Conservation (phyloP, 2,888 invertebrate genomes). For the Torymus texanus region DNA sequence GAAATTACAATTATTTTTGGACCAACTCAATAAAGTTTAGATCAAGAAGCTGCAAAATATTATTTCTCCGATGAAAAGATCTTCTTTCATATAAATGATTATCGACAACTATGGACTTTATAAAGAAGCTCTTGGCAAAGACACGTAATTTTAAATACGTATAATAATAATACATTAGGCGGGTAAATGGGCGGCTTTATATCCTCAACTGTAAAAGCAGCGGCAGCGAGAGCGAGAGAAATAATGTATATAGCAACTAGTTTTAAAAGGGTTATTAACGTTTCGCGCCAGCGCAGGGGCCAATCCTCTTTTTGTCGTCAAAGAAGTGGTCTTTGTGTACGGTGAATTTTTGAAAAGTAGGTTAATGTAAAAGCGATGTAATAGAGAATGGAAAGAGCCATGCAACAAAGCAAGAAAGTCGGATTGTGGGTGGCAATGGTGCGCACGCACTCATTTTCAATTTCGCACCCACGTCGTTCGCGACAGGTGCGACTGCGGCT, state of each 20-base stretch:
- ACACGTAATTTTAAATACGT: no score
- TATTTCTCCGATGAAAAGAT: no score
- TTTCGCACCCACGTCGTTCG: constrained; percentile 3
- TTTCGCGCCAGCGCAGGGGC: not conserved
- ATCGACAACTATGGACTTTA: no score
- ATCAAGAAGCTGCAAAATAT: no score
- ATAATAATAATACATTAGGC: no score
- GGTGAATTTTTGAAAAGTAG: constrained; percentile 46
- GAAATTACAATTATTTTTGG: no score
- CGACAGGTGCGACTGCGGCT: not conserved
- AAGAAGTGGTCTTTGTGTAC: constrained; percentile 22
- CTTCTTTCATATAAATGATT: no score
- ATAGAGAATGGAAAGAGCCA: constrained; percentile 24
- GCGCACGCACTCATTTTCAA: constrained; percentile 42
- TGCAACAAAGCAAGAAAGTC: constrained; percentile 37
- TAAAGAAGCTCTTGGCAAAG: no score
- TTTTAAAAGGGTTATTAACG: constrained; percentile 17
- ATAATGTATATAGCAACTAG: not conserved
- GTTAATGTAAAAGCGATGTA: constrained; percentile 54
- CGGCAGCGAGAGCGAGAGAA: not conserved
- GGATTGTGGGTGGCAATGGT: not conserved
- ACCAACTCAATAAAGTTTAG: no score
- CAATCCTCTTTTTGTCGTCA: not conserved
- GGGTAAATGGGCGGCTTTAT: no score
- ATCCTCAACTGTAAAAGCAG: no score